Percentiles rank a stretch among this genome's conserved stretches.
phyloP scores from a whole-genome alignment of 2,888 invertebrate species.

The Lasioglossum vierecki region DNA sequence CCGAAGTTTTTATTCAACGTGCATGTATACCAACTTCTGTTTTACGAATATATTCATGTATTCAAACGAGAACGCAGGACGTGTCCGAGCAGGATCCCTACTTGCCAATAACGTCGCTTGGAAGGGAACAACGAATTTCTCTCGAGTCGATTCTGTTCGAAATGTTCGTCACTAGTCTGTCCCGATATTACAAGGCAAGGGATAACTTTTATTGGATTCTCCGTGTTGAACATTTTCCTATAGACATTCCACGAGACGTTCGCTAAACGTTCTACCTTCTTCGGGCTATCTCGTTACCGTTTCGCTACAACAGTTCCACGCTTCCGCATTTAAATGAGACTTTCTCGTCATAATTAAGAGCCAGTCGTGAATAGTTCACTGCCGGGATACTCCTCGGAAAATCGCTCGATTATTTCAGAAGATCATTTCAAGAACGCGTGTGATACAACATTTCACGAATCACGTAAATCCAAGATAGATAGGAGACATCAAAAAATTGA shows the following conservation, averaged over 20 bases:
- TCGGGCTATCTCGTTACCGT: conserved; percentile 40
- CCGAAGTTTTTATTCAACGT: neutral
- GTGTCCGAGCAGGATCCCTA: neutral
- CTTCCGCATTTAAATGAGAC: conserved; percentile 51
- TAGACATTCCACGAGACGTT: neutral
- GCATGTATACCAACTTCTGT: neutral
- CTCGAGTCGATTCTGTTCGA: neutral
- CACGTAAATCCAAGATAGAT: too few species aligned
- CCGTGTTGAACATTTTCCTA: neutral
- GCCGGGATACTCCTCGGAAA: neutral
- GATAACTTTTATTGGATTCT: neutral
- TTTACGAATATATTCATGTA: neutral
- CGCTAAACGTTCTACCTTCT: conserved; percentile 27
- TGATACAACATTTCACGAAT: too few species aligned
- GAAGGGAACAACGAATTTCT: neutral
- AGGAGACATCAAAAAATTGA: too few species aligned
- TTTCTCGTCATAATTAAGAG: conserved; percentile 38
- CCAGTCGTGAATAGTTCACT: neutral
- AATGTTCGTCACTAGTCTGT: neutral
- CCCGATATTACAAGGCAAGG: neutral
- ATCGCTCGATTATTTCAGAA: neutral
- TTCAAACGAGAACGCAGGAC: neutral
- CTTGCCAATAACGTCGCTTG: neutral
- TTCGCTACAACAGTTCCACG: conserved; percentile 43
- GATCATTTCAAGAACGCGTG: neutral